phyloP scores from a whole-genome alignment of 2,888 invertebrate species.

The Zaprionus lineosus region DNA sequence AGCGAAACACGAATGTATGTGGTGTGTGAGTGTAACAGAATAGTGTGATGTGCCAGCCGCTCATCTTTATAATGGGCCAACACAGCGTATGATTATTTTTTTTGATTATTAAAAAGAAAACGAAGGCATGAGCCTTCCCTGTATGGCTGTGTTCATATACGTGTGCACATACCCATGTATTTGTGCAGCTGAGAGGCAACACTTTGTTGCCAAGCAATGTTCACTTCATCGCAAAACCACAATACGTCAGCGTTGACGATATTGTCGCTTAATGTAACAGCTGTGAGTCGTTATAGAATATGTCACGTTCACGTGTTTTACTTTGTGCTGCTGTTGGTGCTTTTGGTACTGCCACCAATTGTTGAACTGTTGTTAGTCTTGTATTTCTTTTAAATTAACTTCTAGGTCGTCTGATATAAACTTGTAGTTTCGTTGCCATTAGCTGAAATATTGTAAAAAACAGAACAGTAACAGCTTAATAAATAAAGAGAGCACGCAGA shows the following conservation, averaged over 20 bases:
- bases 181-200: conserved; percentile 38
- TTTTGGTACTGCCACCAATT: too few species aligned
- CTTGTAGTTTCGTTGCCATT: conserved; percentile 40
- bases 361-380: conserved; percentile 29
- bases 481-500: conserved; percentile 41
- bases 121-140: conserved; percentile 40
- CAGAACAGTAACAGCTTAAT: conserved; percentile 20
- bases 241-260: conserved; percentile 22
- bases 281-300: conserved; percentile 69
- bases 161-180: not conserved
- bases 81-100: conserved; percentile 72
- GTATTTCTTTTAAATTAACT: conserved; percentile 15
- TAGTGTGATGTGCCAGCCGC: conserved; percentile 16
- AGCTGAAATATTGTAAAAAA: conserved; percentile 39
- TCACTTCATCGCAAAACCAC: conserved; percentile 49
- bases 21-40: conserved; percentile 12
- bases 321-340: conserved; percentile 47
- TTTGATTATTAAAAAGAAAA: conserved; percentile 66
- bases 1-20: not conserved
- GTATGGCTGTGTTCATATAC: not conserved
- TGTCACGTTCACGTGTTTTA: conserved; percentile 80
- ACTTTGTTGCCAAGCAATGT: conserved; percentile 62
- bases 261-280: conserved; percentile 59
- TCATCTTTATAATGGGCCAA: conserved; percentile 44
- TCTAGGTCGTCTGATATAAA: too few species aligned